These are phyloP conservation scores for Heteronetta atricapilla DNA, from an alignment of 2,113 vertebrate genomes.

Conservation along the genomic window DNA sequence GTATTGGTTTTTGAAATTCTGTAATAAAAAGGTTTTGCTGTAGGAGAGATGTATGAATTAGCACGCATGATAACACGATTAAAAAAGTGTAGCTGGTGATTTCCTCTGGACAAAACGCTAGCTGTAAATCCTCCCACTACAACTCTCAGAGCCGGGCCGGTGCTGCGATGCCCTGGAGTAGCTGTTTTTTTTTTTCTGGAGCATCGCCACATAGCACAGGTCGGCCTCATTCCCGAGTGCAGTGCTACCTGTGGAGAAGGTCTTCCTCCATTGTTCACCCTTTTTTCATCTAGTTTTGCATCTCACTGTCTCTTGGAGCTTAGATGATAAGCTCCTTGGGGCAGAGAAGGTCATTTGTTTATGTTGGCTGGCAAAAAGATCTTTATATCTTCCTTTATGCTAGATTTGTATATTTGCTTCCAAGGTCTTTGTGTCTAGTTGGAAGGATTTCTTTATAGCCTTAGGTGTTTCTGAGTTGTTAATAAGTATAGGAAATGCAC, in stretches of 20 bases:
- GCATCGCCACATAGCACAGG: background rate
- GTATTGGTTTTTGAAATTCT: conserved; percentile 66
- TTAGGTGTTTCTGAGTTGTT: background rate
- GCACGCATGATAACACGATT: conserved; percentile 67
- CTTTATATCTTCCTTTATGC: background rate
- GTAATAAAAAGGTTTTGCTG: conserved; percentile 65
- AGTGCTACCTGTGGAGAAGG: background rate
- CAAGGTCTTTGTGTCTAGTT: background rate
- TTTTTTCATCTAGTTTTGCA: background rate
- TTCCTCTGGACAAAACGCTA: conserved; percentile 73
- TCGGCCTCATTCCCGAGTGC: background rate
- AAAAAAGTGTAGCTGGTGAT: conserved; percentile 72
- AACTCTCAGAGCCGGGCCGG: background rate
- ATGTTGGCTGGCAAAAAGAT: background rate
- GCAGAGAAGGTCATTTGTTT: background rate
- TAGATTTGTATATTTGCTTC: background rate
- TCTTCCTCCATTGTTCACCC: background rate
- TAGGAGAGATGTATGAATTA: conserved; percentile 65
- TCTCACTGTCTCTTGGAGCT: background rate
- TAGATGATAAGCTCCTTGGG: background rate
- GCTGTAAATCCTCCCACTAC: conserved; percentile 57
- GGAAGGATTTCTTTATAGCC: background rate
- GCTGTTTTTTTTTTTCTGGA: background rate
- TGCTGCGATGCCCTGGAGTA: background rate
- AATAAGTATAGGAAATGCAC: background rate